A percentile compares a stretch with the other conserved stretches of the same genome.
These are phyloP conservation scores for Melanotaenia maccullochi DNA, from an alignment of 2,797 vertebrate genomes.

Conservation along the genomic window DNA sequence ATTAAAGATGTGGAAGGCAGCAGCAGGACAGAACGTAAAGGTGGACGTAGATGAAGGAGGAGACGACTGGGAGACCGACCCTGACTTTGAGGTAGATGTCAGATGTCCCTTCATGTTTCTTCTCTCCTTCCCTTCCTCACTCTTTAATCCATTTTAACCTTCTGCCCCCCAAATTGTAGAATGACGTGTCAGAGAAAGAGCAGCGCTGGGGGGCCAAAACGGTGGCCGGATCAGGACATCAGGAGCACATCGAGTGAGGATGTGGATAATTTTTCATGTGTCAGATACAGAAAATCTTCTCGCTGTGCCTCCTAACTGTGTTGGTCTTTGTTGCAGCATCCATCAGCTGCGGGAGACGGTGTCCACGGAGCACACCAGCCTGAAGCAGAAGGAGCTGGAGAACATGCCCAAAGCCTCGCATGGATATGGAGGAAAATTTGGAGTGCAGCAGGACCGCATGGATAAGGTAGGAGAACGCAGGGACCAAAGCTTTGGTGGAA, in stretches of 20 bases:
- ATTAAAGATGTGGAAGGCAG: constrained; percentile 93
- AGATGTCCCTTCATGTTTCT: neutral
- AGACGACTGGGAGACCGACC: constrained; percentile 98
- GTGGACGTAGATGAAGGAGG: constrained; percentile 82
- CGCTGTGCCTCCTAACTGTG: constrained; percentile 2
- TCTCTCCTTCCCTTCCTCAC: neutral
- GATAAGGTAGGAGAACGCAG: constrained; percentile 84
- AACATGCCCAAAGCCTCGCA: constrained; percentile 91
- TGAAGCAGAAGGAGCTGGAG: constrained; percentile 91
- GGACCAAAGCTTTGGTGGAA: too few relatives aligned
- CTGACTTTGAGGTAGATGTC: constrained; percentile 91
- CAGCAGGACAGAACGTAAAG: constrained; percentile 86
- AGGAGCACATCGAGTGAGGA: constrained; percentile 95
- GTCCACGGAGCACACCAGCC: constrained; percentile 89
- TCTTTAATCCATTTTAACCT: too few relatives aligned
- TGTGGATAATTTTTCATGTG: rapidly evolving
- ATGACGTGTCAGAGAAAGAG: constrained; percentile 94
- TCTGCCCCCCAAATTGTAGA: constrained; percentile 74
- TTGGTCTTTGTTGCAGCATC: constrained; percentile 80
- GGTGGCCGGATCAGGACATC: constrained; percentile 93
- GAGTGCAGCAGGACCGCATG: constrained; percentile 95
- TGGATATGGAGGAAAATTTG: constrained; percentile 95
- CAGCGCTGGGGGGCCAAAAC: constrained; percentile 98
- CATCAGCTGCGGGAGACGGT: constrained; percentile 90
- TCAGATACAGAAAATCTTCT: neutral